Conservation (phyloP, 2,797 vertebrate species). For the Galago senegalensis region DNA sequence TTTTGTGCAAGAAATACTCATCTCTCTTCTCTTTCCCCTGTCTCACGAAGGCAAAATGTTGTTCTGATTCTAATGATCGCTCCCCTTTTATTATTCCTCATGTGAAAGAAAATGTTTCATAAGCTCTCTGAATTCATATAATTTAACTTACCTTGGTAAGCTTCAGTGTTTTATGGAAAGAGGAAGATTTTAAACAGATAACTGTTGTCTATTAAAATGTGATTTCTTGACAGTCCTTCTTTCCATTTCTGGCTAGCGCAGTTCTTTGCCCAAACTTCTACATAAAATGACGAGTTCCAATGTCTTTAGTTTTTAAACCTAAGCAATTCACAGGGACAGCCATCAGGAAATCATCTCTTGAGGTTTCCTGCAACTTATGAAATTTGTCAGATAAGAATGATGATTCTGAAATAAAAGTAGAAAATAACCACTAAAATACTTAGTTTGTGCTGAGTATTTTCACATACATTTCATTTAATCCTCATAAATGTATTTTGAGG, state of each 20-base stretch:
- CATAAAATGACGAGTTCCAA: not conserved
- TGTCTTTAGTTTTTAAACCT: constrained; percentile 5
- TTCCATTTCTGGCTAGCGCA: not conserved
- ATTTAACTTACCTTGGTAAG: constrained; percentile 47
- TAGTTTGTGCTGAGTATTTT: not conserved
- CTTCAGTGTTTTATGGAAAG: constrained; percentile 14
- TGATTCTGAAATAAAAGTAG: not conserved
- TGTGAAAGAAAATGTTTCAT: constrained; percentile 36
- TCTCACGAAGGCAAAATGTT: constrained; percentile 36
- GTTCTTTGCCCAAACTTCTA: not conserved
- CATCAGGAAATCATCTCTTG: not conserved
- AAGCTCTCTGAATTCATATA: constrained; percentile 6
- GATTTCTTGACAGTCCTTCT: constrained; percentile 3
- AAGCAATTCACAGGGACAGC: not conserved
- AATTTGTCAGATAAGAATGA: not conserved
- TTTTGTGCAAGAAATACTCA: not conserved
- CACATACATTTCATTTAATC: not conserved
- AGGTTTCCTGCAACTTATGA: not conserved
- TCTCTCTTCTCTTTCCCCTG: not conserved
- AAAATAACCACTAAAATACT: not conserved
- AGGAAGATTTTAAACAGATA: constrained; percentile 29
- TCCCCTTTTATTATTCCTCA: constrained; percentile 18
- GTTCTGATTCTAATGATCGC: constrained; percentile 31
- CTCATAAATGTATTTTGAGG: not conserved
- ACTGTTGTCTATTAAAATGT: constrained; percentile 13